These are phyloP conservation scores for Fringilla coelebs DNA, from an alignment of 2,797 vertebrate genomes.

Conservation along the genomic window DNA sequence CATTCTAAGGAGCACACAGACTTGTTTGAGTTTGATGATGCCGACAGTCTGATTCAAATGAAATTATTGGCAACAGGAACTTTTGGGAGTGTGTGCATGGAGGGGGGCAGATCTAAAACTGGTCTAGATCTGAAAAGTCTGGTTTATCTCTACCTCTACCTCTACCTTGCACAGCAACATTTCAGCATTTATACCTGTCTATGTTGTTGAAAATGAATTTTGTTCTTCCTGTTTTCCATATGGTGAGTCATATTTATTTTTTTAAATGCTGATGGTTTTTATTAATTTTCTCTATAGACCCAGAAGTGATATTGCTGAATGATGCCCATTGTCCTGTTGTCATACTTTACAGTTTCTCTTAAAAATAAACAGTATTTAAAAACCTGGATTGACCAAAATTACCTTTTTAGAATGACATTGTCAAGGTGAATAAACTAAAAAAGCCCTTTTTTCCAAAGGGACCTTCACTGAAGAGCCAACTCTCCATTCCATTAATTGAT, in stretches of 20 bases:
- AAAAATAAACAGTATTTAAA: slow-evolving; percentile 59
- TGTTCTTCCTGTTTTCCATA: background rate
- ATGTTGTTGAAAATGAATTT: slow-evolving; percentile 13
- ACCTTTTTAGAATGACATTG: background rate
- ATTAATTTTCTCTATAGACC: slow-evolving; percentile 31
- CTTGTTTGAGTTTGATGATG: slow-evolving; percentile 9
- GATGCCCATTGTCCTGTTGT: slow-evolving; percentile 20
- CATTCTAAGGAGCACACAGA: slow-evolving; percentile 15
- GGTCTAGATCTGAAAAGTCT: slow-evolving; percentile 16
- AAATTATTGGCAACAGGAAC: background rate
- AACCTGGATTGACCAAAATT: background rate
- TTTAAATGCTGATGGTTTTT: slow-evolving; percentile 32
- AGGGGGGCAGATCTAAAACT: background rate
- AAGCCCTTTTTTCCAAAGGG: background rate
- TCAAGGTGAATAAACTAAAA: background rate
- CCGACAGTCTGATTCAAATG: background rate
- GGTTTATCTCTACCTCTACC: slow-evolving; percentile 60
- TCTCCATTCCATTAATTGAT: background rate
- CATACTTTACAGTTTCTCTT: slow-evolving; percentile 15
- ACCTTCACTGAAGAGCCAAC: background rate
- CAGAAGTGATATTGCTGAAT: slow-evolving; percentile 27
- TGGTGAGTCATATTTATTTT: slow-evolving; percentile 53
- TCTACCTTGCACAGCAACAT: slow-evolving; percentile 45
- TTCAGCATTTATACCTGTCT: slow-evolving; percentile 36
- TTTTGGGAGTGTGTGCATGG: background rate